Evolutionary conservation across 1,140 invertebrate species (phyloP), one percentile per base, ranked within the genome.

Genomic region (Lepidurus arcticus): DNA sequence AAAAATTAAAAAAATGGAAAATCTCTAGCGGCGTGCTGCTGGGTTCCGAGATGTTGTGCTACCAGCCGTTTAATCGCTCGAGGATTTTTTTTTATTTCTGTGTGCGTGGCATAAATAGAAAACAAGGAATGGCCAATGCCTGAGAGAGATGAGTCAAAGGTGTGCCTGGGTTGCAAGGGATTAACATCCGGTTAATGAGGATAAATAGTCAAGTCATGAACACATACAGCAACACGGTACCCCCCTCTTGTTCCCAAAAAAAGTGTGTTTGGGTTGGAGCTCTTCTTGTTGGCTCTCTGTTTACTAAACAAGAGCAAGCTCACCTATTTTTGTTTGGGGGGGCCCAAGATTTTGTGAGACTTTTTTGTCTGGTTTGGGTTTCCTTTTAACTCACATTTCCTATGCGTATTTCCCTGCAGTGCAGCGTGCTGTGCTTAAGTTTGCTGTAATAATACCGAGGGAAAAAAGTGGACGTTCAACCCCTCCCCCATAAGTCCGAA

Each of bases 151-250:
- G 53, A 65, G 53, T 65, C 53, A 65, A 65, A 65, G 53, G 53
- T 65, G 53, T 65, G 53, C 10, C 21, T 21, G 21, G 16, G 53
- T 34, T 34, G 34, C 34, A 34, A 34, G 21, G 53, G 53, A 13
- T 65, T 65, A 65, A 65, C 53, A 65, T 65, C 53, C 53, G 53
- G 53, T 65, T n/a, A 65, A 16, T 65, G 53, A 65, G 53, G 53
- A 21, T 65, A 65, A 65, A 65, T 65, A 65, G 53, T 65, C 53
- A 65, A 65, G 53, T 65, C 53, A 65, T 65, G 53, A 65, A 65
- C 53, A 16, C 53, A 65, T 65, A 65, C 53, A 65, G 34, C 34
- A 34, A 34, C 53, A 65, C 53, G 53, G 13, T 65, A 21, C 13
- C 47, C 13, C 21, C 21, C 47, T 65, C 47, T 8, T 21, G 13